A percentile compares a stretch with the other conserved stretches of the same genome.
Conservation (phyloP, 2,113 vertebrate genomes). For the Pseudopipra pipra region DNA sequence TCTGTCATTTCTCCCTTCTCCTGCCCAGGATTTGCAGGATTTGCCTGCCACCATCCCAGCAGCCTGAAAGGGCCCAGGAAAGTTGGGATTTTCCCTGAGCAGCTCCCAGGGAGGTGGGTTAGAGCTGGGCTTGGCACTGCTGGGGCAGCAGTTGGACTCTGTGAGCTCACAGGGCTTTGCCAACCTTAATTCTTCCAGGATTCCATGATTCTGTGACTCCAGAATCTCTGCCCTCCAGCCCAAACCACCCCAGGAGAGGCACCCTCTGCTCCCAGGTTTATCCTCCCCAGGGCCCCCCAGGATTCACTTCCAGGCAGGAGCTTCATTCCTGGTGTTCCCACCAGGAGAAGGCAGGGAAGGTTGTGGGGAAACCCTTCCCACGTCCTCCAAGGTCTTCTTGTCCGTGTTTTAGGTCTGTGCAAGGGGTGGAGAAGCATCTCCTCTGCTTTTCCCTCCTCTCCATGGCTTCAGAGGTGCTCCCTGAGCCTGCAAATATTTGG, state of each 20-base stretch:
- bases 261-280: background rate
- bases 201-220: background rate
- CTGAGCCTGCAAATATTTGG: background rate
- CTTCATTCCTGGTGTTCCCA: background rate
- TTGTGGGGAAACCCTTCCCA: background rate
- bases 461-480: background rate
- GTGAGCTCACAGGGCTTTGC: background rate
- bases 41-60: background rate
- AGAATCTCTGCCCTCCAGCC: background rate
- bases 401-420: background rate
- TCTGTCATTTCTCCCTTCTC: background rate
- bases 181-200: background rate
- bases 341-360: background rate
- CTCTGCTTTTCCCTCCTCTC: background rate
- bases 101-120: background rate
- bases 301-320: background rate
- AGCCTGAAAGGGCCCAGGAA: background rate
- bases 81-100: fast-evolving
- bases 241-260: background rate
- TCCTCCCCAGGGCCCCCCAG: background rate
- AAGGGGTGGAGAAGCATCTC: background rate
- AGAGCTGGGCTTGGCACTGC: background rate
- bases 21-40: no score
- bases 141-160: background rate
- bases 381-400: background rate